Conservation (phyloP, 2,797 vertebrate genomes). For the Pterois miles region DNA sequence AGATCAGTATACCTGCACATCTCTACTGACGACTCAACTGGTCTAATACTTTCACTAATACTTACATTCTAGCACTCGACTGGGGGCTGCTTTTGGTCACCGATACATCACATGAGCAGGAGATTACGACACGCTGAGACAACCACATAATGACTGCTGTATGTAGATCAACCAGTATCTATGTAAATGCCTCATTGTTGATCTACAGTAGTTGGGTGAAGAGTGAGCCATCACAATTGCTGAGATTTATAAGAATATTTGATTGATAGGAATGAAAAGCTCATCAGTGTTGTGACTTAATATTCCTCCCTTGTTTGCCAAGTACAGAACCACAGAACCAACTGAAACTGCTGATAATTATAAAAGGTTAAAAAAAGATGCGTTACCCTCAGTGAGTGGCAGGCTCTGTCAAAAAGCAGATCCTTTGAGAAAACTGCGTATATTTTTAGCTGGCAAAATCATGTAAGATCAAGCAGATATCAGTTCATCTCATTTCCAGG, state of each 20-base stretch:
- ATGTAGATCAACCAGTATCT: background rate
- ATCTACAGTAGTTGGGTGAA: background rate
- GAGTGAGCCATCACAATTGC: background rate
- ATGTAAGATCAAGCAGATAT: background rate
- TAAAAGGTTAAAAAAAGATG: background rate
- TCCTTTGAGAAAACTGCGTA: background rate
- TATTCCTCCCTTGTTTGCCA: background rate
- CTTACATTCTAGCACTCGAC: too few relatives aligned
- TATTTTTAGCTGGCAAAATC: background rate
- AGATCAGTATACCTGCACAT: background rate
- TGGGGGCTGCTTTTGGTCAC: background rate
- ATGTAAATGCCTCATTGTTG: background rate
- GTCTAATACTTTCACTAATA: too few relatives aligned
- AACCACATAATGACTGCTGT: background rate
- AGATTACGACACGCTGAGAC: background rate
- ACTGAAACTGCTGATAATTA: background rate
- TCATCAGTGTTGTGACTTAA: background rate
- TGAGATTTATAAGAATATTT: background rate
- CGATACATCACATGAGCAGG: background rate
- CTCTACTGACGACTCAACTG: background rate
- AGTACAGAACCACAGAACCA: background rate
- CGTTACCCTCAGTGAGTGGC: background rate
- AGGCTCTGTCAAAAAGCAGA: background rate
- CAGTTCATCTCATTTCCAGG: background rate
- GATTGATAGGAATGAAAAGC: background rate